Conservation (phyloP, 2,888 invertebrate species). For the Euclidia mi region DNA sequence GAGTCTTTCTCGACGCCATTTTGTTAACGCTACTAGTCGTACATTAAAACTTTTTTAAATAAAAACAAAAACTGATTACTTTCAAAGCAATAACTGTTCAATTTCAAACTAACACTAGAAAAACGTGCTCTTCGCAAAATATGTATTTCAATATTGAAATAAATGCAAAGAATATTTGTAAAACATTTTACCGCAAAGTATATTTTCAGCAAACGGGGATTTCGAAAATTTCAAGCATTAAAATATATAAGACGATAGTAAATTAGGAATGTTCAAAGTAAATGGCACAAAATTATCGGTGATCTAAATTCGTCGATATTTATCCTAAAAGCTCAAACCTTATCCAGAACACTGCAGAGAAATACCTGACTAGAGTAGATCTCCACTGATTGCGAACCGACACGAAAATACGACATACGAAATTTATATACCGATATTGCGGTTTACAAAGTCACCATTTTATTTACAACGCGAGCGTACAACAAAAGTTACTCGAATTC, state of each 20-base stretch:
- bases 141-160: background rate
- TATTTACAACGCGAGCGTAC: background rate
- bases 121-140: slow-evolving; percentile 43
- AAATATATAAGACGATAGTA: slow-evolving; percentile 19
- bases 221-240: slow-evolving; percentile 28
- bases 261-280: slow-evolving; percentile 7
- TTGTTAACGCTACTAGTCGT: slow-evolving; percentile 26
- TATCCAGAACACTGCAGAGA: slow-evolving; percentile 69
- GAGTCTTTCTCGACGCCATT: slow-evolving; percentile 21
- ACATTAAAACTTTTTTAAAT: slow-evolving; percentile 24
- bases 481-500: slow-evolving; percentile 13
- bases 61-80: slow-evolving; percentile 19
- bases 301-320: slow-evolving; percentile 75
- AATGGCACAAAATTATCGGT: slow-evolving; percentile 20
- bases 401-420: slow-evolving; percentile 49
- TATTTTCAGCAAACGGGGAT: slow-evolving; percentile 10
- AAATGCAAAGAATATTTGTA: slow-evolving; percentile 5
- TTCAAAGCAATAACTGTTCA: slow-evolving; percentile 28
- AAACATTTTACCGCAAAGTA: slow-evolving; percentile 25
- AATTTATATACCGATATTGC: slow-evolving; percentile 1
- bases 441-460: slow-evolving; percentile 6
- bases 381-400: slow-evolving; percentile 51
- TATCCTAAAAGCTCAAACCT: slow-evolving; percentile 85
- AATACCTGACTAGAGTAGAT: slow-evolving; percentile 66
- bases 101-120: slow-evolving; percentile 12